Percentiles rank a stretch among this genome's conserved stretches.
Conservation (phyloP, 2,113 vertebrate genomes). For the Galeopterus variegatus region DNA sequence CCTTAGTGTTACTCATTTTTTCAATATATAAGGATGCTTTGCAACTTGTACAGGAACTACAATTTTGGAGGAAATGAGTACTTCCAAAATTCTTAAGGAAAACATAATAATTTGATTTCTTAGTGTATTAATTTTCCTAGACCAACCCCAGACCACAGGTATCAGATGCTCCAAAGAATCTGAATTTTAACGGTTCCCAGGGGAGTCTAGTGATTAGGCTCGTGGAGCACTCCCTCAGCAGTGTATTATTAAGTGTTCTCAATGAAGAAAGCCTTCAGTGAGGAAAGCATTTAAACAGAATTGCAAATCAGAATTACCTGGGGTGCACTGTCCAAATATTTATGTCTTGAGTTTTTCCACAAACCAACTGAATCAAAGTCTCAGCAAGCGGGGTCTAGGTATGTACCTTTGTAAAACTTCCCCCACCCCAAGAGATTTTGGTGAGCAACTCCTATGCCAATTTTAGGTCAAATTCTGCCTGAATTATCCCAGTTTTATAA, state of each 20-base stretch:
- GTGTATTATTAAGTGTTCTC: slow-evolving; percentile 10
- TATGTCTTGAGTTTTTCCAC: not conserved
- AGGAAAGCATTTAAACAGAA: not conserved
- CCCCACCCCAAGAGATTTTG: not conserved
- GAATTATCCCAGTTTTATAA: slow-evolving; percentile 46
- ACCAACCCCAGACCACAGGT: not conserved
- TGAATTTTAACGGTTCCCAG: not conserved
- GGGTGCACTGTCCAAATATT: not conserved
- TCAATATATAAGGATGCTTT: not conserved
- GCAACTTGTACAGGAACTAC: not conserved
- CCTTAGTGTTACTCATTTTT: slow-evolving; percentile 9
- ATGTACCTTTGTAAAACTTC: not conserved
- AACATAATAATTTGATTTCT: slow-evolving; percentile 14
- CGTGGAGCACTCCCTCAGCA: not conserved
- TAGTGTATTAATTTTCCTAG: slow-evolving; percentile 14
- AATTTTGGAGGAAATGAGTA: not conserved
- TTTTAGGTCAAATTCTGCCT: not conserved
- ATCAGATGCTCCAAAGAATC: not conserved
- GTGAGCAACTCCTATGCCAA: not conserved
- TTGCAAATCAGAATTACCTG: not conserved
- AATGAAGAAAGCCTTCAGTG: not conserved
- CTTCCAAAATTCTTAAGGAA: slow-evolving; percentile 36
- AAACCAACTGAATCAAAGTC: not conserved
- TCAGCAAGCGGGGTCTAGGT: not conserved
- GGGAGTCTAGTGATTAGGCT: not conserved